A percentile compares a stretch with the other conserved stretches of the same genome.
Evolutionary conservation across 2,888 invertebrate genomes (phyloP).

Genomic region (Norana najaformis): DNA sequence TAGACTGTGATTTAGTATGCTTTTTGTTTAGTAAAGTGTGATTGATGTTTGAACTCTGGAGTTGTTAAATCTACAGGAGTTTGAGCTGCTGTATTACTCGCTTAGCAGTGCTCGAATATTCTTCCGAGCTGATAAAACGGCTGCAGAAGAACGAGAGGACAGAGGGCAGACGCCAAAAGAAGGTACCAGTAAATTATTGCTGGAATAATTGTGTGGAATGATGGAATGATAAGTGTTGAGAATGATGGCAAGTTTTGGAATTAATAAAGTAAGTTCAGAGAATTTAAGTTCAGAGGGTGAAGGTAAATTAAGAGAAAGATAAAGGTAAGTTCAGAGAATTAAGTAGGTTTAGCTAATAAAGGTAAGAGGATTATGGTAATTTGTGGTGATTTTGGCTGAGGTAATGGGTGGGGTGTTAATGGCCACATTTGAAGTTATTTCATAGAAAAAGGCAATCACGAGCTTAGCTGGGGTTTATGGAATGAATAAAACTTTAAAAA

Average conservation of each 20-base stretch:
- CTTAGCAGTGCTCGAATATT: conserved; percentile 92
- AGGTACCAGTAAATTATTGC: not conserved
- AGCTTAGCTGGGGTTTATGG: not conserved
- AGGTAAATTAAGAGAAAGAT: not conserved
- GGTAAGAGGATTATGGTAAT: not conserved
- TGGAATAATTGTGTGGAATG: not conserved
- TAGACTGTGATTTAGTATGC: not conserved
- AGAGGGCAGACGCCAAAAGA: not conserved
- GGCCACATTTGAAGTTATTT: not conserved
- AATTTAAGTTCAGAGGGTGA: not conserved
- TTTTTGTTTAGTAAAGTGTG: not conserved
- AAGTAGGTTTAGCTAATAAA: not conserved
- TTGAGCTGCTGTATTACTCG: conserved; percentile 85
- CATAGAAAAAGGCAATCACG: not conserved
- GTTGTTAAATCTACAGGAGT: conserved; percentile 72
- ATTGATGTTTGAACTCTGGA: not conserved
- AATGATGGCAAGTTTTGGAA: not conserved
- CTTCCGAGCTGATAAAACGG: conserved; percentile 70
- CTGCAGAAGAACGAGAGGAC: conserved; percentile 44
- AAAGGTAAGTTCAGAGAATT: not conserved
- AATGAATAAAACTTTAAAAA: not conserved
- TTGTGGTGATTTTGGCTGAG: not conserved
- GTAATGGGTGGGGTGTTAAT: not conserved
- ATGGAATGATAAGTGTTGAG: not conserved
- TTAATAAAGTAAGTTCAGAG: not conserved